Conservation (phyloP, 2,888 invertebrate genomes). For the Hyppa rectilinea region DNA sequence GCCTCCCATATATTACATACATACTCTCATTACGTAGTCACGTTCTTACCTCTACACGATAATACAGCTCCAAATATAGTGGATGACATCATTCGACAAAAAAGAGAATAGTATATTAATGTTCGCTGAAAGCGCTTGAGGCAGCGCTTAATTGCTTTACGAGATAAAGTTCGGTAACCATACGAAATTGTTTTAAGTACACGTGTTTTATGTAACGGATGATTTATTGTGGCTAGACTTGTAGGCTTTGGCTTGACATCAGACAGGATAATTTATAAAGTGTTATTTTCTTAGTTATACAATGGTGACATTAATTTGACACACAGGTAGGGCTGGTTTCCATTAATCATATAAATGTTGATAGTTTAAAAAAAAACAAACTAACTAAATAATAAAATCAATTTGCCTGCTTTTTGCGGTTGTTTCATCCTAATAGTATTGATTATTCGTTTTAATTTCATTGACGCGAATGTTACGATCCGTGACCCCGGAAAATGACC, state of each 20-base stretch:
- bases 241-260: conserved; percentile 6
- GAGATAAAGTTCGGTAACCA: conserved; percentile 51
- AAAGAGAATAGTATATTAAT: conserved; percentile 48
- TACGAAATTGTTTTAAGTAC: conserved; percentile 46
- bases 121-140: conserved; percentile 55
- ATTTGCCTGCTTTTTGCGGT: no score
- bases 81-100: conserved; percentile 70
- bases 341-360: no score
- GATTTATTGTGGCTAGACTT: conserved; percentile 27
- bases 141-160: conserved; percentile 57
- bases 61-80: conserved; percentile 67
- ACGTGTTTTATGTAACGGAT: conserved; percentile 39
- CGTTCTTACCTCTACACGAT: conserved; percentile 65
- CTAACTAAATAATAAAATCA: no score
- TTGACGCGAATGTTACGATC: no score
- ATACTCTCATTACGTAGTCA: conserved; percentile 67
- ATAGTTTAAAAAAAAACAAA: no score
- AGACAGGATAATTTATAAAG: conserved; percentile 17
- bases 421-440: no score
- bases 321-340: no score
- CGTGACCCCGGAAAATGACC: no score
- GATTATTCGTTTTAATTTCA: no score
- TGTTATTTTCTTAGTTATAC: no score
- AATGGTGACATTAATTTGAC: no score
- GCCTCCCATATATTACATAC: conserved; percentile 60